Evolutionary conservation across 2,888 invertebrate genomes (phyloP), one percentile per base, ranked within the genome.

Genomic region (Troides aeacus): DNA sequence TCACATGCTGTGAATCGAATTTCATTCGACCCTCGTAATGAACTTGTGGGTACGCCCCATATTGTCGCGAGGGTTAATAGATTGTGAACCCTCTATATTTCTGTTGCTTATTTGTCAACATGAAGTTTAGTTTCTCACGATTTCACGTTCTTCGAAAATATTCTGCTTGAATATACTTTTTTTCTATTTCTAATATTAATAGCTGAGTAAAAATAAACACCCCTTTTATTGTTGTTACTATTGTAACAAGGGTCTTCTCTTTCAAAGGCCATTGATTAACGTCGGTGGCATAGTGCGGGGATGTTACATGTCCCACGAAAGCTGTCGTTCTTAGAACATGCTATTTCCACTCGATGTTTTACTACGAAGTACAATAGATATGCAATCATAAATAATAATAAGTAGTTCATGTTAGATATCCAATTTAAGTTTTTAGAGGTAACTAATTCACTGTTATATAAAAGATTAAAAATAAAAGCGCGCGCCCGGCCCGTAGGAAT

Each of bases 401-500:
- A 30, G 30, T 30, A 30, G 58, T 23, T 24, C 24, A 24, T 24
- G 15, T 15, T 30, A 30, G 30, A 3, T 15, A 23, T 23, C 24
- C 6, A 23, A 18, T 21, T 46, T 53, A 63, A 59, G 58, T 17
- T 50, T 58, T 58, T 30, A 21, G 53, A 46, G 23, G 15, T 57
- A 66, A 65, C 58, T 57, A 66, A 58, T 62, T 58, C 23, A n/a
- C 42, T 7, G 66, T 70, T 70, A 66, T 63, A 59, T 66, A 70
- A 78, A 77, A 79, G 50, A 77, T 77, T 77, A 81, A 81, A 79
- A 79, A 76, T 78, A 71, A 75, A 72, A 70, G 62, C 66, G 64
- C 56, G 42, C 42, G 30, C 30, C 61, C 58, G 63, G 53, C 59
- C 42, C 36, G 66, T 36, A 30, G 39, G 39, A 62, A 24, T 30